Conservation (phyloP, 2,113 vertebrate species). For the Jaculus jaculus region DNA sequence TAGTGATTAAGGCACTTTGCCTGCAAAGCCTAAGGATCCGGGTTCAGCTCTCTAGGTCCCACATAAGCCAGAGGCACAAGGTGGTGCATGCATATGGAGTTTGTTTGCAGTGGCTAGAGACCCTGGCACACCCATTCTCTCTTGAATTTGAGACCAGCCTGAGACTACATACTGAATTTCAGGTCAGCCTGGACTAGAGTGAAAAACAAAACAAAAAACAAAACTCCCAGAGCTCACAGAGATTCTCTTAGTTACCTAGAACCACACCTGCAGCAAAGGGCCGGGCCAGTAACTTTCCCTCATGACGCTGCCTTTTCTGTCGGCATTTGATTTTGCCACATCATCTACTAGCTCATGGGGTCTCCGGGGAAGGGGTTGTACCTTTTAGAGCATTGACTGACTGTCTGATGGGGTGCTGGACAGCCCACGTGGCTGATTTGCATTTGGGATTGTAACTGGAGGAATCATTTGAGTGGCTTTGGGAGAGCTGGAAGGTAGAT, state of each 20-base stretch:
- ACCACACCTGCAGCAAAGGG: not conserved
- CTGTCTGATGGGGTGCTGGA: accelerated
- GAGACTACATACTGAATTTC: no score
- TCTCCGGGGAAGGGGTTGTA: not conserved
- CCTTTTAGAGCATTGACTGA: not conserved
- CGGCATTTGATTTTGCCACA: not conserved
- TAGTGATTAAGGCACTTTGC: no score
- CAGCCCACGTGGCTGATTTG: not conserved
- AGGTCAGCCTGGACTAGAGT: no score
- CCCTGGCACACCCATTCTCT: no score
- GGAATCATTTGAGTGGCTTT: not conserved
- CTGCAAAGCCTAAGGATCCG: no score
- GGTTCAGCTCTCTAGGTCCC: no score
- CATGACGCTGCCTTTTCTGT: accelerated
- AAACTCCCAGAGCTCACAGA: not conserved
- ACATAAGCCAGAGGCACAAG: no score
- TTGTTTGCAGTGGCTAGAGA: no score
- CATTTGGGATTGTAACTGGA: not conserved
- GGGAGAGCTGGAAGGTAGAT: not conserved
- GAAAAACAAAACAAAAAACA: not conserved
- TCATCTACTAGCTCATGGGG: not conserved
- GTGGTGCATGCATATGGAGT: no score
- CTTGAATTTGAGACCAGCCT: no score
- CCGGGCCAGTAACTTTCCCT: not conserved
- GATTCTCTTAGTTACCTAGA: not conserved